Evolutionary conservation across 2,888 invertebrate species (phyloP).

Genomic region (Microdon myrmicae): DNA sequence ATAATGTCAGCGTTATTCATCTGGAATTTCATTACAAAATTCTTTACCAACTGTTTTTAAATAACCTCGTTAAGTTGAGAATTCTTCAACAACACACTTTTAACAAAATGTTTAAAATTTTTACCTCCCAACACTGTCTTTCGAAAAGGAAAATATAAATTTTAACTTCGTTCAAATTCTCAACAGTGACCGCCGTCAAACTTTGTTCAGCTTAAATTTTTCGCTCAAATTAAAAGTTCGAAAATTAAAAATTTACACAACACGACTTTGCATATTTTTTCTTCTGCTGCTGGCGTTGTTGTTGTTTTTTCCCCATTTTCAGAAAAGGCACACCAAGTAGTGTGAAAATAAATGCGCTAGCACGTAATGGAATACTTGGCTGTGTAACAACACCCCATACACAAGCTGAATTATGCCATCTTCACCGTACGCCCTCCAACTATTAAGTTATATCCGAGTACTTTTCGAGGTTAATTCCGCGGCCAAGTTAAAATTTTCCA

Average conservation of each 20-base stretch:
- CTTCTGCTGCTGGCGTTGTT: too few relatives aligned
- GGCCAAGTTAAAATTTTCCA: slow-evolving; percentile 50
- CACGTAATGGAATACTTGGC: slow-evolving; percentile 32
- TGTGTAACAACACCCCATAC: slow-evolving; percentile 4
- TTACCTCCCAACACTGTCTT: too few relatives aligned
- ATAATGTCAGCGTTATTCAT: too few relatives aligned
- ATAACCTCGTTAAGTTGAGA: too few relatives aligned
- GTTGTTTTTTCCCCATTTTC: too few relatives aligned
- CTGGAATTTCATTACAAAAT: slow-evolving; percentile 24
- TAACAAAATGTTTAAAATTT: slow-evolving; percentile 13
- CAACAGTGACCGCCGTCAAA: slow-evolving; percentile 23
- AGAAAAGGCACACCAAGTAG: too few relatives aligned
- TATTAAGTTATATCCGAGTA: slow-evolving; percentile 30
- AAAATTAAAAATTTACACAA: slow-evolving; percentile 46
- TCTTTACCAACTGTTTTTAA: slow-evolving; percentile 32
- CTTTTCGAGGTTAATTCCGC: slow-evolving; percentile 43
- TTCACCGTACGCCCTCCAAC: too few relatives aligned
- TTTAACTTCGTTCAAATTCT: slow-evolving; percentile 14
- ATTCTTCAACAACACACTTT: slow-evolving; percentile 13
- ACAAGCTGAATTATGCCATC: slow-evolving; percentile 31
- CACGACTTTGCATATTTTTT: slow-evolving; percentile 2
- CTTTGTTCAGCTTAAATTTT: slow-evolving; percentile 24
- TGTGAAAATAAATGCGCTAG: slow-evolving; percentile 42
- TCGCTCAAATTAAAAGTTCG: slow-evolving; percentile 28
- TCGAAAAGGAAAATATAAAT: neutral